phyloP scores from a whole-genome alignment of 2,888 invertebrate genomes.

The Syrphus vitripennis region DNA sequence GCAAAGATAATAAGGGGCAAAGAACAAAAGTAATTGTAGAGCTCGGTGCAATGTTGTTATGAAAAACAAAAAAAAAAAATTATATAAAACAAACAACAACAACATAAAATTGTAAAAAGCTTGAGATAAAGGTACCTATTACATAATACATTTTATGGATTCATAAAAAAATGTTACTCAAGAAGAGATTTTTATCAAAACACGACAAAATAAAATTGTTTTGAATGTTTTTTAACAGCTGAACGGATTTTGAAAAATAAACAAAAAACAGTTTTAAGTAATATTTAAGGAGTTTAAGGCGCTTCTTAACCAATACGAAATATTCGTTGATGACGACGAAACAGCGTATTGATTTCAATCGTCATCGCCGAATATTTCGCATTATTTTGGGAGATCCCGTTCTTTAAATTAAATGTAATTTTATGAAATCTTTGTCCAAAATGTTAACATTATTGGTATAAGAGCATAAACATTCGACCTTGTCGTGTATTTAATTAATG shows the following conservation, averaged over 20 bases:
- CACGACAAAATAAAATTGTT: neutral
- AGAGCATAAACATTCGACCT: neutral
- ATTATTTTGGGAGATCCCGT: too few species aligned
- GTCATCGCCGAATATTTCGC: too few species aligned
- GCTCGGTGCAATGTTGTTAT: constrained; percentile 41
- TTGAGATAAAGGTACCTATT: neutral
- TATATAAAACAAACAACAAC: neutral
- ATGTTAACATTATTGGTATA: neutral
- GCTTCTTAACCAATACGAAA: too few species aligned
- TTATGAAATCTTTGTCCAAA: too few species aligned
- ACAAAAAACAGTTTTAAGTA: too few species aligned
- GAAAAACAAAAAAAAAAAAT: neutral
- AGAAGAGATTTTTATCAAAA: neutral
- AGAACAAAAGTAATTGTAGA: constrained; percentile 52
- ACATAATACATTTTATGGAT: neutral
- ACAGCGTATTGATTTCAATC: too few species aligned
- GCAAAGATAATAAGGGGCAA: constrained; percentile 50
- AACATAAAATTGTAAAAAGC: neutral
- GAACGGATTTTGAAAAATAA: neutral
- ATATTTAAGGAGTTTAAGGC: too few species aligned
- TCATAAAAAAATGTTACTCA: neutral
- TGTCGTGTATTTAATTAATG: neutral
- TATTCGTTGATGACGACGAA: too few species aligned
- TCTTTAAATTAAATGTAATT: too few species aligned
- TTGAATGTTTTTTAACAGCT: neutral